phyloP scores from a whole-genome alignment of 2,113 vertebrate species.

The Dicrurus megarhynchus region DNA sequence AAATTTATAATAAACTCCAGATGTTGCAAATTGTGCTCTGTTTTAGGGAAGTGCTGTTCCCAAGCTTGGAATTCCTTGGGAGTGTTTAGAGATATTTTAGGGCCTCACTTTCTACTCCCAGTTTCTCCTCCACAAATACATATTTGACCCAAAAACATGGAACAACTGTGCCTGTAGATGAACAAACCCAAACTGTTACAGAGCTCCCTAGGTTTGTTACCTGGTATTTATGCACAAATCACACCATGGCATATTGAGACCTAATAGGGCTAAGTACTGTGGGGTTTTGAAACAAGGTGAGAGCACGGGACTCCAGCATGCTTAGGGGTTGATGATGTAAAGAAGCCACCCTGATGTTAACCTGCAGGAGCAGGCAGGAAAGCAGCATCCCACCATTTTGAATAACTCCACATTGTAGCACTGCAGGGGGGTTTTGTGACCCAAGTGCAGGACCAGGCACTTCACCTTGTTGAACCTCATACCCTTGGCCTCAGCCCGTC shows the following conservation, averaged over 20 bases:
- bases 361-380: not conserved
- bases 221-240: not conserved
- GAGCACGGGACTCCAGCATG: not conserved
- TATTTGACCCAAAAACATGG: not conserved
- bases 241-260: rapidly evolving
- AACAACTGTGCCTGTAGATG: not conserved
- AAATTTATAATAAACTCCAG: not conserved
- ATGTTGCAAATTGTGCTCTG: not conserved
- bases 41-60: rapidly evolving
- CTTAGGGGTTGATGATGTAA: not conserved
- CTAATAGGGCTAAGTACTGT: too few species aligned
- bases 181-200: not conserved
- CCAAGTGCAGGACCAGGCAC: not conserved
- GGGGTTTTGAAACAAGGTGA: not conserved
- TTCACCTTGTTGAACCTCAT: not conserved
- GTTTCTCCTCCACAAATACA: not conserved
- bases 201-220: not conserved
- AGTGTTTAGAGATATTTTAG: not conserved
- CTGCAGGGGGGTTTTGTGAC: not conserved
- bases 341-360: not conserved
- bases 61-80: not conserved
- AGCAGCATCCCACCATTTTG: not conserved
- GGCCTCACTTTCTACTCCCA: not conserved
- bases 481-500: not conserved
- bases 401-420: not conserved